Conservation (phyloP, 2,113 vertebrate species). For the Alexandromys fortis region DNA sequence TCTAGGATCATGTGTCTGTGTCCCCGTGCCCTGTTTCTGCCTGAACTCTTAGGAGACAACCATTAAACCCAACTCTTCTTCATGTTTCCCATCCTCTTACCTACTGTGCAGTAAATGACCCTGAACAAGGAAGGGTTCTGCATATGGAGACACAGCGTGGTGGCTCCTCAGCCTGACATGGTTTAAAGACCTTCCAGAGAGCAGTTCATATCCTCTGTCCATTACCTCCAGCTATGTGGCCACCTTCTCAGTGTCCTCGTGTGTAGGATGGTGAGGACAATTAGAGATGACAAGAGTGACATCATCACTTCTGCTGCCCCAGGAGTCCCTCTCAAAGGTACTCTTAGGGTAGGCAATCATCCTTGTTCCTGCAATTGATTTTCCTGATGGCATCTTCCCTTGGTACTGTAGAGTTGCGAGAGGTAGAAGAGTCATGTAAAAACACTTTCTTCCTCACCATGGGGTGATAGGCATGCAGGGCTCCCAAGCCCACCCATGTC, state of each 20-base stretch:
- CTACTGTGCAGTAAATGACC: not conserved
- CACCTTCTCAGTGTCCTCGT: not conserved
- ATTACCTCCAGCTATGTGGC: not conserved
- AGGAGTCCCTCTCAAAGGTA: not conserved
- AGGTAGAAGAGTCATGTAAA: fast-evolving
- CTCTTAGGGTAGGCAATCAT: no score
- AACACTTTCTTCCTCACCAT: not conserved
- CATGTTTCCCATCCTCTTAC: not conserved
- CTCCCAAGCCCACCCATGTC: not conserved
- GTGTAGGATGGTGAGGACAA: not conserved
- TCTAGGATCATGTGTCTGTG: not conserved
- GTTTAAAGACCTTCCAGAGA: not conserved
- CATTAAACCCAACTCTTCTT: no score
- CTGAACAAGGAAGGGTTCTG: no score
- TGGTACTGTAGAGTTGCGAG: not conserved
- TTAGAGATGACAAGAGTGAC: not conserved
- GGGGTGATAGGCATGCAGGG: not conserved
- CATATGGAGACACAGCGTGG: not conserved
- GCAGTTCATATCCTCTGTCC: not conserved
- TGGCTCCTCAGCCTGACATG: not conserved
- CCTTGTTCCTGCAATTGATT: not conserved
- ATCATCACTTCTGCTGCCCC: not conserved
- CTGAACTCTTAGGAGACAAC: not conserved
- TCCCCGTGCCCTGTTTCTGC: not conserved
- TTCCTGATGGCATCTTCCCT: not conserved